phyloP scores from a whole-genome alignment of 2,113 vertebrate species.

The Pseudonaja textilis region DNA sequence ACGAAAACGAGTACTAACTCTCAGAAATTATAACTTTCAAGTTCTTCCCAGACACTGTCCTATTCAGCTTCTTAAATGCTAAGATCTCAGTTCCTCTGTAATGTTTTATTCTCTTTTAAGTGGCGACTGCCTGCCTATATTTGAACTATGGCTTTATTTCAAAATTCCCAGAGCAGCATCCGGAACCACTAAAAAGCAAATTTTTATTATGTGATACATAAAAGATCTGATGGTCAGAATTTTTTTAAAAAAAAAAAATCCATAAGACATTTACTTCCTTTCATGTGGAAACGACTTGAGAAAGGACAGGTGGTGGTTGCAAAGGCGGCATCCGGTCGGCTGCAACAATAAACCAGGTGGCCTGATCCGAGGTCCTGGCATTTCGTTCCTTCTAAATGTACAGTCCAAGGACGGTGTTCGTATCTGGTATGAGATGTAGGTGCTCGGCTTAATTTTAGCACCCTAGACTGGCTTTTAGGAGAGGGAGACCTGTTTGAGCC shows the following conservation, averaged over 20 bases:
- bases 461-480: too few relatives aligned
- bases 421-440: too few relatives aligned
- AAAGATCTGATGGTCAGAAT: constrained; percentile 19
- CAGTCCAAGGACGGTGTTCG: background rate
- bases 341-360: constrained; percentile 22
- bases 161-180: constrained; percentile 18
- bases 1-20: constrained; percentile 15
- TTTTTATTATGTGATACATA: constrained; percentile 37
- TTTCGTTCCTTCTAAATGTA: background rate
- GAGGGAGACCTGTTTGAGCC: background rate
- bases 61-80: constrained; percentile 42
- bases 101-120: constrained; percentile 46
- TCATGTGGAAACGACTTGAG: background rate
- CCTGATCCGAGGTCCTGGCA: background rate
- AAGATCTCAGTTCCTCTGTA: constrained; percentile 41
- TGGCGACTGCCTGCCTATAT: background rate
- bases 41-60: constrained; percentile 36
- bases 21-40: constrained; percentile 56
- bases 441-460: too few relatives aligned
- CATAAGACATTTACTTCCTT: background rate
- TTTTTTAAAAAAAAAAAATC: too few relatives aligned
- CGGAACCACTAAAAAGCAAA: constrained; percentile 30
- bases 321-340: constrained; percentile 55
- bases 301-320: constrained; percentile 21
- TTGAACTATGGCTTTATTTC: constrained; percentile 38